phyloP scores from a whole-genome alignment of 2,797 vertebrate genomes.

The Scolopax rusticola region DNA sequence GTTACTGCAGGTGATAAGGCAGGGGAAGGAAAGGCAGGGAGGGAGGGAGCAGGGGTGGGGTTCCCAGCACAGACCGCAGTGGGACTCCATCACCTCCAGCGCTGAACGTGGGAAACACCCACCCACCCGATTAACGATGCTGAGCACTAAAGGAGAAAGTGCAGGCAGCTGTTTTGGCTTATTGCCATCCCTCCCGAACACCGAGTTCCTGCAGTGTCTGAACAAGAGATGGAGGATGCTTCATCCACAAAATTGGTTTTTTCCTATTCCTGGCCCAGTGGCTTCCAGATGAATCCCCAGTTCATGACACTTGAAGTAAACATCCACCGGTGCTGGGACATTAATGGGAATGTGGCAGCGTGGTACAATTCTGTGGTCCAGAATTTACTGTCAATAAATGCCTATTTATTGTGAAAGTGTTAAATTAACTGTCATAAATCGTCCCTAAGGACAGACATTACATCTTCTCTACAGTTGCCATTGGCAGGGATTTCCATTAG shows the following conservation, averaged over 20 bases:
- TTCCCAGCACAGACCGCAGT: accelerated
- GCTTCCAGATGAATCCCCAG: not conserved
- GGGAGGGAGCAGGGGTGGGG: accelerated
- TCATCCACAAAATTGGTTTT: accelerated
- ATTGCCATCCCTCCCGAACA: not conserved
- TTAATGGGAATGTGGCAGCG: not conserved
- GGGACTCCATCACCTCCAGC: not conserved
- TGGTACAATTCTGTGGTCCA: not conserved
- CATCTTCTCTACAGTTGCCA: not conserved
- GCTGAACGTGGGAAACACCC: accelerated
- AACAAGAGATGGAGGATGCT: not conserved
- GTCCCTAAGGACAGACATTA: constrained; percentile 13
- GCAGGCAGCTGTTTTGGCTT: not conserved
- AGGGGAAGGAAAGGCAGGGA: not conserved
- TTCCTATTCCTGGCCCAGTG: not conserved
- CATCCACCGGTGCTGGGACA: not conserved
- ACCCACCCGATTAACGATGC: not conserved
- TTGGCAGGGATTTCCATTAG: constrained; percentile 49
- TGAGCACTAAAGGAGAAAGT: not conserved
- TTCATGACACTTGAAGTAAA: not conserved
- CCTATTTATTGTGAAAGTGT: constrained; percentile 22
- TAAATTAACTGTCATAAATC: constrained; percentile 41
- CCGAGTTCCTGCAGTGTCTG: not conserved
- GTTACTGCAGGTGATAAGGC: not conserved
- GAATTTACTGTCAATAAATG: constrained; percentile 52